phyloP scores from a whole-genome alignment of 2,113 vertebrate species.

The Megaleporinus macrocephalus region DNA sequence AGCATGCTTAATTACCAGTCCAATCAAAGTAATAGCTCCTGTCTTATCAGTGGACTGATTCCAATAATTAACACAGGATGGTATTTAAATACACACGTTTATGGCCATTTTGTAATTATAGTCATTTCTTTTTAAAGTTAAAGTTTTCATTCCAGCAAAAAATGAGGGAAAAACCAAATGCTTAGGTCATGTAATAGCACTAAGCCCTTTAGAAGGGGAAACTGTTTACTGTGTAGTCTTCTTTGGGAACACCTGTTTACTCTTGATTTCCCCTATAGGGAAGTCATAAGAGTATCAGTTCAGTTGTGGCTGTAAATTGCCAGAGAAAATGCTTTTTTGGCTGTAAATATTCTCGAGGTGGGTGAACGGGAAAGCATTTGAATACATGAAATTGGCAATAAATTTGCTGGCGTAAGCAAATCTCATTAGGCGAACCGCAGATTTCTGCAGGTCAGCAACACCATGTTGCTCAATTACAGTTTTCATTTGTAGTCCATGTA shows the following conservation, averaged over 20 bases:
- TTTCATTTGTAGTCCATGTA: slow-evolving; percentile 12
- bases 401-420: slow-evolving; percentile 32
- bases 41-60: background rate
- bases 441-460: slow-evolving; percentile 14
- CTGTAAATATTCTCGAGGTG: slow-evolving; percentile 21
- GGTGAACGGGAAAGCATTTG: slow-evolving; percentile 32
- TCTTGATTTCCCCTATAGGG: background rate
- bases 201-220: too few species aligned
- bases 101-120: background rate
- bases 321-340: slow-evolving; percentile 43
- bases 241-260: background rate
- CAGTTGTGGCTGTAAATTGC: background rate
- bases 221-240: too few species aligned
- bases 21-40: slow-evolving; percentile 51
- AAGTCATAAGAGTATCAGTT: background rate
- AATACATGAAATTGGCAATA: slow-evolving; percentile 12
- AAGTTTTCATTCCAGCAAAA: background rate
- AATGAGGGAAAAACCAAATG: too few species aligned
- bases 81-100: slow-evolving; percentile 37
- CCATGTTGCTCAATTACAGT: slow-evolving; percentile 19
- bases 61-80: slow-evolving; percentile 45
- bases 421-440: slow-evolving; percentile 16
- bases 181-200: too few species aligned
- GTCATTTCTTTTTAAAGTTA: background rate
- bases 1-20: slow-evolving; percentile 50